Evolutionary conservation across 2,888 invertebrate genomes (phyloP).

Genomic region (Rhagium mordax): DNA sequence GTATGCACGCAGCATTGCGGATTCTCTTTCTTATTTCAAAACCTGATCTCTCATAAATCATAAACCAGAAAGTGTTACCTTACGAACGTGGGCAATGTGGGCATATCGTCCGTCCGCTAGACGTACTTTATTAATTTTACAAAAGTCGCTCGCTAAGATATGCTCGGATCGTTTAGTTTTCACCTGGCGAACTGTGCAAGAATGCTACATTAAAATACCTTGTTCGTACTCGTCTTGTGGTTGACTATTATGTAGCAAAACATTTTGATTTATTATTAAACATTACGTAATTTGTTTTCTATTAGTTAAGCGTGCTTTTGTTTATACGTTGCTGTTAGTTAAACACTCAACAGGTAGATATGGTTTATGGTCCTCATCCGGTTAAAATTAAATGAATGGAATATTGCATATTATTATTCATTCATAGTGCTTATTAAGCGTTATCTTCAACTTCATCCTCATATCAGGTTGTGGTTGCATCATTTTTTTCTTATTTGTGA

Average conservation of each 20-base stretch:
- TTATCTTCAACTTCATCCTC: neutral
- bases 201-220: neutral
- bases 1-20: no score
- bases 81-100: neutral
- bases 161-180: neutral
- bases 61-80: neutral
- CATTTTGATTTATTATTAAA: neutral
- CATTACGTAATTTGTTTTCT: neutral
- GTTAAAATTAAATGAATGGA: slow-evolving; percentile 16
- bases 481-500: neutral
- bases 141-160: neutral
- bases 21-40: no score
- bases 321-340: slow-evolving; percentile 9
- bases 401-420: slow-evolving; percentile 5
- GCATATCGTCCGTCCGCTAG: neutral
- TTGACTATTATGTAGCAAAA: neutral
- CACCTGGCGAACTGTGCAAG: neutral
- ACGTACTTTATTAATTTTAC: neutral
- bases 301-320: slow-evolving; percentile 26
- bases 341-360: slow-evolving; percentile 24
- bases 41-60: no score
- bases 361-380: slow-evolving; percentile 21
- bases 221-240: neutral
- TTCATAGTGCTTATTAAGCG: no score
- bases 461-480: neutral